Base-by-base conservation (phyloP, 2,797 vertebrate species). In the Myioborus melanocephalus region DNA sequence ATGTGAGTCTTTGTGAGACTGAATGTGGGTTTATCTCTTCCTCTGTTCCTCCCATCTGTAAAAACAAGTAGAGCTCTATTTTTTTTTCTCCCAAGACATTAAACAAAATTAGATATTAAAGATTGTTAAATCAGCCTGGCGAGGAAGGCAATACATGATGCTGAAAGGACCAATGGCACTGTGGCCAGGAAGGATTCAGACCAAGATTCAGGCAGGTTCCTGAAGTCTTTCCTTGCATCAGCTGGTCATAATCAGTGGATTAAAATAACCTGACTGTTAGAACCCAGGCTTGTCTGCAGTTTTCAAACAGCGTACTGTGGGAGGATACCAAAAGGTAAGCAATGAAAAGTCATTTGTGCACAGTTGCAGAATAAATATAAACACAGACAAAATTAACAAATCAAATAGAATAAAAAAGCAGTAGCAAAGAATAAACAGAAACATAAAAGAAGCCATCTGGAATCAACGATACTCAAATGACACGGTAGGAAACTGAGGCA, bases 401-500 rank as follows among this genome's bases (percentile, higher is more conserved):
- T 96, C 94, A 96, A 96, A 94, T 91, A 78, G 91, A 95, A 96
- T 91, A 88, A 88, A 96, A 83, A 94, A 96, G 41, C 69, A 90
- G 47, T 41, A 75, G 59, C 59, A 93, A 82, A 83, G 91, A 93
- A 90, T 95, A 94, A 85, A 91, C 73, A 89, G 80, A 92, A 95
- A 90, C 85, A 93, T 90, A 79, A 96, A 94, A 94, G 95, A 86
- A 94, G 32, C 92, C 89, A 93, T 91, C 87, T 91, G 87, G 89
- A 94, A 91, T 95, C 95, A 95, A 96, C 96, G 89, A 47, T 94
- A 34, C 66, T 90, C 44, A 83, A 63, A 79, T 91, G 87, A 88
- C 80, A 79, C 12, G 37, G 85, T 88, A 88, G 89, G 95, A 97
- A 97, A 97, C 94, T 94, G 95, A 96, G 95, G 96, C 95, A 96